Evolutionary conservation across 2,888 invertebrate genomes (phyloP).

Genomic region (Plebejus melissa): DNA sequence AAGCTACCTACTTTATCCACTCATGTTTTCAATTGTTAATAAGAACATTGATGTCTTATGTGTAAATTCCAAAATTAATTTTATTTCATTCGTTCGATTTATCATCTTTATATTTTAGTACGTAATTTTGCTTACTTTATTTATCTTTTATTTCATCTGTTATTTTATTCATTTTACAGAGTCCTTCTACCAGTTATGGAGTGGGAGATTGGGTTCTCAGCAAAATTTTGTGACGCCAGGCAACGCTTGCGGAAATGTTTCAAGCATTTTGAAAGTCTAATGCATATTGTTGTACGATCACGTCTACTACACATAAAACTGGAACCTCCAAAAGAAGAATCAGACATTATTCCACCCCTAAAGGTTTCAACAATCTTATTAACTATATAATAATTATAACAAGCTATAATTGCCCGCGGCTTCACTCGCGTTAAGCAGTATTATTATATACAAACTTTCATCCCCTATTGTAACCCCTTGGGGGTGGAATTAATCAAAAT

Average conservation of each 20-base stretch:
- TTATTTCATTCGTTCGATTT: too few species aligned
- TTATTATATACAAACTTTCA: too few species aligned
- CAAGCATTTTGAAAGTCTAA: not conserved
- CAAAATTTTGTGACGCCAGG: not conserved
- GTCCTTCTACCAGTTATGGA: not conserved
- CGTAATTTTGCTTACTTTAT: not conserved
- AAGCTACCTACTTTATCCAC: too few species aligned
- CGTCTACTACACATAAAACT: not conserved
- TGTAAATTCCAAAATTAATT: too few species aligned
- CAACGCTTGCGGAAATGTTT: not conserved
- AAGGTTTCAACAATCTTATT: not conserved
- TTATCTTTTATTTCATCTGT: not conserved
- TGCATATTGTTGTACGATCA: conserved; percentile 1
- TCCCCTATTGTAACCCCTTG: too few species aligned
- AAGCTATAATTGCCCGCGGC: too few species aligned
- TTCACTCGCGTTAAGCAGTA: too few species aligned
- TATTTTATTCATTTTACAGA: not conserved
- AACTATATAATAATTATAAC: too few species aligned
- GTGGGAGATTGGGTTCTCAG: not conserved
- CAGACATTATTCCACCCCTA: not conserved
- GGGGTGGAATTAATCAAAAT: too few species aligned
- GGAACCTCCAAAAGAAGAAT: not conserved
- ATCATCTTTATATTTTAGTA: too few species aligned
- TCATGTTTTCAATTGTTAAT: too few species aligned
- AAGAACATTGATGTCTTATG: too few species aligned